Base-by-base conservation (phyloP, 2,888 invertebrate species). In the Creontiades dilutus region DNA sequence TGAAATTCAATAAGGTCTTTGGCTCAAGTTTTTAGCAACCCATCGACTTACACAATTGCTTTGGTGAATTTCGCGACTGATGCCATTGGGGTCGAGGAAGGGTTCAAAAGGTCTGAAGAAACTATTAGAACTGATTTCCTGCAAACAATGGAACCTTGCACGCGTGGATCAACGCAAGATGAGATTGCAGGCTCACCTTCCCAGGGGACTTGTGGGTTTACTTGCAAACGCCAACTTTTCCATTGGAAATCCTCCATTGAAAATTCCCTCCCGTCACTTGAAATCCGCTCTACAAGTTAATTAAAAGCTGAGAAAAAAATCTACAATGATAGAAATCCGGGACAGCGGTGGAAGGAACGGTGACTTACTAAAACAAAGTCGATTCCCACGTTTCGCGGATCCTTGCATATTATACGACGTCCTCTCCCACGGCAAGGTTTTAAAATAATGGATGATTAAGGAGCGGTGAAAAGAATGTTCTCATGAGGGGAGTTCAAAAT, bases 361-460 rank as follows among this genome's bases (percentile, higher is more conserved):
- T 68, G 68, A 68, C 68, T 68, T 68, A 68, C 27, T 68, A 68
- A 68, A 68, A 68, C 68, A 68, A 68, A 23, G 68, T 27, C 23
- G 23, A 23, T 68, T 68, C 68, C 27, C 68, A 68, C 68, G 68
- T 68, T 68, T 68, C 23, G 68, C 23, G 23, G 68, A 61, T 61
- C 61, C 61, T 16, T 61, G 61, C 61, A 68, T 57, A 57, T 68
- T 68, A 68, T 68, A 68, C 27, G 68, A 68, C 23, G 68, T 68
- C 5, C 68, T 68, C 68, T 68, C 68, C 68, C 68, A 68, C 68
- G 68, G 68, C 68, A 23, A 68, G 68, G 23, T 23, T 19, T 68
- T 68, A 68, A 68, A 68, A 68, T 68, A 68, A 68, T 68, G 68
- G 68, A 68, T 68, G 68, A 68, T 52, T 52, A 52, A 52, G 52